These are phyloP conservation scores for Heterohyrax brucei DNA, from an alignment of 2,797 vertebrate genomes.

Conservation along the genomic window DNA sequence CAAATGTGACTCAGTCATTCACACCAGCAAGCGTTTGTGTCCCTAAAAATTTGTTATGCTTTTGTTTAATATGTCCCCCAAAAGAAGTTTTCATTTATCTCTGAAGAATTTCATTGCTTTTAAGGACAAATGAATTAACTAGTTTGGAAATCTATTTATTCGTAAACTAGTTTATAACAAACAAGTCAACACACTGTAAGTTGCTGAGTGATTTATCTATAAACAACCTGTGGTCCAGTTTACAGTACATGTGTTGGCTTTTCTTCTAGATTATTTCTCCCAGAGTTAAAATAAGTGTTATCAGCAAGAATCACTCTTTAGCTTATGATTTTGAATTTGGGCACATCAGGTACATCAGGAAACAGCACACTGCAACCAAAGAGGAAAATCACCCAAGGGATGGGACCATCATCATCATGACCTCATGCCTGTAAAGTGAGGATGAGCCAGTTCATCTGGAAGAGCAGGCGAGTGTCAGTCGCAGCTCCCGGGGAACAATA, in stretches of 20 bases:
- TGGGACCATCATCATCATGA: slow-evolving; percentile 44
- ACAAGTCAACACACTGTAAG: neutral
- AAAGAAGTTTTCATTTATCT: neutral
- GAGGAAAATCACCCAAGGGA: slow-evolving; percentile 74
- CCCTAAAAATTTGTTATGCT: slow-evolving; percentile 39
- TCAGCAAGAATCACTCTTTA: slow-evolving; percentile 28
- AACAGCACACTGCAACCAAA: neutral
- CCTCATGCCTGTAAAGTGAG: slow-evolving; percentile 80
- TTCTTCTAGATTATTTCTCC: slow-evolving; percentile 37
- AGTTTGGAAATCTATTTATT: neutral
- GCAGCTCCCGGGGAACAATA: slow-evolving; percentile 78
- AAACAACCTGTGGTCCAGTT: neutral
- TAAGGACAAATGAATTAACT: neutral
- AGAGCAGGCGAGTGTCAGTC: slow-evolving; percentile 1
- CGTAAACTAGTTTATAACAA: neutral
- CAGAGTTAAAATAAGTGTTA: neutral
- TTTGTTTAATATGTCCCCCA: neutral
- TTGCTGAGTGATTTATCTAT: neutral
- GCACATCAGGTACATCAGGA: slow-evolving; percentile 31
- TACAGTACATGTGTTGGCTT: neutral
- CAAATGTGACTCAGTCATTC: neutral
- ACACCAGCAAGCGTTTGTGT: slow-evolving; percentile 35
- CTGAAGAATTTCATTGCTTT: neutral
- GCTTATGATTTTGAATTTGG: slow-evolving; percentile 28
- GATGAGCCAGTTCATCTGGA: slow-evolving; percentile 81